These are phyloP conservation scores for Atherix ibis DNA, from an alignment of 2,888 invertebrate species.

Conservation along the genomic window DNA sequence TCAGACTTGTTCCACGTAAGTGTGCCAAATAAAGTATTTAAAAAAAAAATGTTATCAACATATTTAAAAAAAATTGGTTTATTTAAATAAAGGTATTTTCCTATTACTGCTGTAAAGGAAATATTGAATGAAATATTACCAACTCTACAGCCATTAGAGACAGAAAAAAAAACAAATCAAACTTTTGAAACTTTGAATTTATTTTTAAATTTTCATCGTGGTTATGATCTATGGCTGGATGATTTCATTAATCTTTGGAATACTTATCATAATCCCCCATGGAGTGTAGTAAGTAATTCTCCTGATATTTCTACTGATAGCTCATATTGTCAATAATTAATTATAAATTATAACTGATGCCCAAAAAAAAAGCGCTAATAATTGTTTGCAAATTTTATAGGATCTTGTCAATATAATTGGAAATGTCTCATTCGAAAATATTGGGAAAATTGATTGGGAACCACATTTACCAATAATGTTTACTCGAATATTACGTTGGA, in stretches of 20 bases:
- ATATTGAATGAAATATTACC: slow-evolving; percentile 73
- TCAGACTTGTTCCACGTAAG: no score
- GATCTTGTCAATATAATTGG: slow-evolving; percentile 59
- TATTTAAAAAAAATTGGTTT: neutral
- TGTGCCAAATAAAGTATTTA: no score
- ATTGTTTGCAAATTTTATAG: slow-evolving; percentile 28
- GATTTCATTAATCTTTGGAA: slow-evolving; percentile 67
- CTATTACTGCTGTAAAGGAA: slow-evolving; percentile 61
- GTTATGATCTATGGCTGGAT: slow-evolving; percentile 64
- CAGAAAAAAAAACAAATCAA: slow-evolving; percentile 34
- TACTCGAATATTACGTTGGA: slow-evolving; percentile 50
- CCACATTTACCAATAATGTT: slow-evolving; percentile 67
- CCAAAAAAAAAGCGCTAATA: neutral
- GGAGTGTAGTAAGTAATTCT: slow-evolving; percentile 11
- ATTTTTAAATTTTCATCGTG: slow-evolving; percentile 51
- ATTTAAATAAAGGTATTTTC: slow-evolving; percentile 44
- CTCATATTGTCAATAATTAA: no score
- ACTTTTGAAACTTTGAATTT: slow-evolving; percentile 47
- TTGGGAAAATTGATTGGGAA: slow-evolving; percentile 78
- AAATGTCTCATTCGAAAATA: slow-evolving; percentile 52
- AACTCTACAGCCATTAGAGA: slow-evolving; percentile 56
- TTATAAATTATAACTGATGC: no score
- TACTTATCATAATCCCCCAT: slow-evolving; percentile 52
- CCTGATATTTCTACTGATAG: no score
- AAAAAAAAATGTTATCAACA: neutral